Evolutionary conservation across 2,113 vertebrate species (phyloP), one percentile per base, ranked within the genome.

Genomic region (Hippoglossus stenolepis): DNA sequence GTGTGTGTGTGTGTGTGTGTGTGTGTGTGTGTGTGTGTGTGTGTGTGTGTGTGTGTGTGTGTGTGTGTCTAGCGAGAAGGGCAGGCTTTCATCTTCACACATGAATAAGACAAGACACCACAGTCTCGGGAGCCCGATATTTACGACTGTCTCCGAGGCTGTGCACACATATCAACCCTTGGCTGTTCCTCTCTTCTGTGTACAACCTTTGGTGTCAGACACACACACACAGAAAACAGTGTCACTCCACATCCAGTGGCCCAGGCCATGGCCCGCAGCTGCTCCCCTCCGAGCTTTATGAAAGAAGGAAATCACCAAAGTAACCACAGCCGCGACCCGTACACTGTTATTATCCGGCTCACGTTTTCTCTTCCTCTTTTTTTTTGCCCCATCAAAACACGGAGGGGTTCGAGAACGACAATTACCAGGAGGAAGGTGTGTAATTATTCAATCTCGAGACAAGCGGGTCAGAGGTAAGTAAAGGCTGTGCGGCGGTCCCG

Each of bases 361-460:
- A 75, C 82, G 80, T 90, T 89, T 89, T 89, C 80, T 84, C 84
- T 88, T 74, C 76, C 85, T 79, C 64, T 70, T 60, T 53, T 51
- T 35, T 83, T 77, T 65, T 56, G 51, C 80, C 74, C 85, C 85
- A 88, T 89, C 90, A 92, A 92, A 91, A 92, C 87, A 87, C 40
- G 26, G 76, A 90, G 78, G 79, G 78, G 60, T 79, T 89, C 60
- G 60, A 87, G 87, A 88, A 85, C 88, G 90, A 93, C 91, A 94
- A 92, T 93, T 93, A 92, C 88, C 90, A 90, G 79, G 89, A 93
- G 71, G 83, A 84, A 75, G 70, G 76, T 70, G 86, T 93, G 87
- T 91, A 92, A 94, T 94, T 94, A 94, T 93, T 94, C 85, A 91
- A 94, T 90, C 79, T 59, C 72, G 49, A 86, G 86, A 92, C 89